phyloP scores from a whole-genome alignment of 2,113 vertebrate genomes.

The Paratilapia polleni region DNA sequence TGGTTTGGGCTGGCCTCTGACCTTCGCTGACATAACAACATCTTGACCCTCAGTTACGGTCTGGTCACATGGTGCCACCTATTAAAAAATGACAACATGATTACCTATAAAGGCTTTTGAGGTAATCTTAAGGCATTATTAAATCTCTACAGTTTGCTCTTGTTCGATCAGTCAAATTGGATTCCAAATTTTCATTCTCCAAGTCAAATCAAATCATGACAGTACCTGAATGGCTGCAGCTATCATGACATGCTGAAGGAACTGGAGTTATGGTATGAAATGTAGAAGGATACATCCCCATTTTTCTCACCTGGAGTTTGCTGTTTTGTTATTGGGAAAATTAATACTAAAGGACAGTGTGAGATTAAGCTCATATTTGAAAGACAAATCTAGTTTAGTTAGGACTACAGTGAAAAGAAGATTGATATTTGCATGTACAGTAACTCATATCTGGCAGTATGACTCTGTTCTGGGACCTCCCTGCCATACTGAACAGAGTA shows the following conservation, averaged over 20 bases:
- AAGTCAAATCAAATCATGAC: background rate
- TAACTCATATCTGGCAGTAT: background rate
- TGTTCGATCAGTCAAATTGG: background rate
- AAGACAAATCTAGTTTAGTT: no score
- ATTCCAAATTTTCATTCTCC: background rate
- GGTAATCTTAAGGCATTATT: background rate
- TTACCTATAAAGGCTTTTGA: background rate
- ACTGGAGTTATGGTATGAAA: constrained; percentile 1
- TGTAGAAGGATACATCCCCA: background rate
- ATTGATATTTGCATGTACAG: background rate
- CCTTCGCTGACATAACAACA: constrained; percentile 82
- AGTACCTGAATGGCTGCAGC: background rate
- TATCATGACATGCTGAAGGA: background rate
- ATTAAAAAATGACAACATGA: constrained; percentile 1
- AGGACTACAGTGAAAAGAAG: background rate
- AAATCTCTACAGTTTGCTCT: background rate
- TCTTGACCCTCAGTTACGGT: constrained; percentile 87
- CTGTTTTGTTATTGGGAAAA: background rate
- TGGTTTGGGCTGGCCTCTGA: constrained; percentile 88
- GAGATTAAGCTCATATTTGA: background rate
- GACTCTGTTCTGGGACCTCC: background rate
- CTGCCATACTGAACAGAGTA: background rate
- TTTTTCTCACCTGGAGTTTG: background rate
- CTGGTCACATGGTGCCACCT: constrained; percentile 87
- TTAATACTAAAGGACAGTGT: background rate